Evolutionary conservation across 2,113 vertebrate species (phyloP), one percentile per base, ranked within the genome.

Genomic region (Strigops habroptila): DNA sequence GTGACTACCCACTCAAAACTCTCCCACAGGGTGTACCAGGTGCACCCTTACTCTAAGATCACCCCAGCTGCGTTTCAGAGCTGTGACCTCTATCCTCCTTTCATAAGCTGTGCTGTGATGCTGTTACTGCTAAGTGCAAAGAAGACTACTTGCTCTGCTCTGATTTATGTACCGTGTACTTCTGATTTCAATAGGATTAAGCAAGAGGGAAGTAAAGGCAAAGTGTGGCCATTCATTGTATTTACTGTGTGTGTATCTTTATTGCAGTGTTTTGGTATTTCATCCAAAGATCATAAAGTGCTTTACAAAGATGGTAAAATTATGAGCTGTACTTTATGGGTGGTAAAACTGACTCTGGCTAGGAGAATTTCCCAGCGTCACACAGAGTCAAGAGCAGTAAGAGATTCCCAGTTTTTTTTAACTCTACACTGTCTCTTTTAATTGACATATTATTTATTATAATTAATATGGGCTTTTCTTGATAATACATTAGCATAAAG

Each of bases 231-330:
- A 49, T 41, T 77, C 8, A 9, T 46, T 77, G 39, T 86, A 59
- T 91, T 91, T 90, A 80, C 68, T 81, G 33, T 35, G 59, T 44
- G 22, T 75, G 62, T 84, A 84, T 68, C 88, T 94, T 94, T 71
- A 88, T 60, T 68, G 76, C 37, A 76, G n/a, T 52, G 24, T 68
- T 94, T 95, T 82, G 86, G 44, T 75, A 82, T 89, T 96, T 91
- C 83, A 91, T 82, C 62, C 88, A 92, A 95, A 96, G 77, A 73
- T 84, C 86, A 69, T 90, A 76, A 94, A 96, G 74, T 44, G 48
- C 31, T 94, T 90, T 95, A 91, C 30, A 82, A 89, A 93, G 83
- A 71, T 2, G 4, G 57, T 91, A 84, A 95, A 93, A 95, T 91
- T 55, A 96, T 63, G 49, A 94, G n/a, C 75, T 0, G 0, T 68